phyloP scores from a whole-genome alignment of 2,113 vertebrate species.

The Phaethornis superciliosus region DNA sequence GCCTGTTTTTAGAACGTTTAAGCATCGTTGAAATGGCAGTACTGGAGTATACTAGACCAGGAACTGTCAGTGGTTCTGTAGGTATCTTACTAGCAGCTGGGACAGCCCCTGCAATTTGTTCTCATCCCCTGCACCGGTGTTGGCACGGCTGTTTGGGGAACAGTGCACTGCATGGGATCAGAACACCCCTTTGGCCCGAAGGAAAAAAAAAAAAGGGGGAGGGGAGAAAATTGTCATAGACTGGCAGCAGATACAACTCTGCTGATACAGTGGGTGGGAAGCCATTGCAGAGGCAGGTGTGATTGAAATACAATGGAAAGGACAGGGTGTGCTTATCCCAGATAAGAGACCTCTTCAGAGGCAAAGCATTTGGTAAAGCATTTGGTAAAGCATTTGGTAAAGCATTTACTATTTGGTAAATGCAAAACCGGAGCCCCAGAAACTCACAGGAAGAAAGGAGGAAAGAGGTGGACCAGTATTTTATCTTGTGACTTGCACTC shows the following conservation, averaged over 20 bases:
- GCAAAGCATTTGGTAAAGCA: background rate
- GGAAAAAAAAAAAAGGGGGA: too few relatives aligned
- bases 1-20: background rate
- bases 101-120: background rate
- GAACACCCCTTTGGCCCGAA: background rate
- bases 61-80: background rate
- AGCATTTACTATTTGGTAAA: background rate
- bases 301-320: accelerated
- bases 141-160: background rate
- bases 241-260: background rate
- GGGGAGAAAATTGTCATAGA: background rate
- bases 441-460: background rate
- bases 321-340: background rate
- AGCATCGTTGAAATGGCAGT: accelerated
- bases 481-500: background rate
- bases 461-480: background rate
- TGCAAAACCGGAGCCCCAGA: background rate
- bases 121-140: background rate
- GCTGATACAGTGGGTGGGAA: background rate
- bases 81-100: background rate
- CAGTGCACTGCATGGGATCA: background rate
- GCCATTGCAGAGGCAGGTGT: accelerated
- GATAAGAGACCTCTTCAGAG: background rate
- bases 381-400: background rate
- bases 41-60: background rate